phyloP scores from a whole-genome alignment of 2,113 vertebrate genomes.

The Vulpes vulpes region DNA sequence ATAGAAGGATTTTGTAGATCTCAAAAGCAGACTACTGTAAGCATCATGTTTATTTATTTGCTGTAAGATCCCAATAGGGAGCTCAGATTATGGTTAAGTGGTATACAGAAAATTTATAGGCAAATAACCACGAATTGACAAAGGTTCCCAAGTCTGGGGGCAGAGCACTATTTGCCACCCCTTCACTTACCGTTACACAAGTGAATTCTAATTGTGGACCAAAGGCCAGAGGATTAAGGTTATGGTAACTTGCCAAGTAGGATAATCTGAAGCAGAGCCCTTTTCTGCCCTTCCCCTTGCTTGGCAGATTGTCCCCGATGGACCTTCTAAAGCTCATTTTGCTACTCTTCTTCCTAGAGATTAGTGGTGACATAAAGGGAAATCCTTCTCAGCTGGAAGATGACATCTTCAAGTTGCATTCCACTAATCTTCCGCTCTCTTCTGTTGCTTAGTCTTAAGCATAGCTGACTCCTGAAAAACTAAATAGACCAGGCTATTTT shows the following conservation, averaged over 20 bases:
- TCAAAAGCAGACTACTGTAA: background rate
- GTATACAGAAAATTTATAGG: background rate
- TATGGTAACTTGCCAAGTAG: background rate
- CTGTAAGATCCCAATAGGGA: background rate
- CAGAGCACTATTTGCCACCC: background rate
- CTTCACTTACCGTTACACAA: background rate
- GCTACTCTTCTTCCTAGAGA: background rate
- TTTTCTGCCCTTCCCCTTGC: background rate
- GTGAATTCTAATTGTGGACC: background rate
- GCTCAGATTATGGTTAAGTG: slow-evolving; percentile 26
- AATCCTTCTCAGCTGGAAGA: slow-evolving; percentile 27
- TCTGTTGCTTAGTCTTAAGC: background rate
- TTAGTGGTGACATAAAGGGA: slow-evolving; percentile 34
- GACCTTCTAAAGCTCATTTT: slow-evolving; percentile 53
- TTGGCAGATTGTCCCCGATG: background rate
- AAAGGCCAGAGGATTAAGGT: background rate
- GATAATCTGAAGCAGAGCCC: background rate
- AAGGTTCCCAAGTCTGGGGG: background rate
- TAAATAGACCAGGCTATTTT: slow-evolving; percentile 3
- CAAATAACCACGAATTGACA: slow-evolving; percentile 10
- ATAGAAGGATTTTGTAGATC: slow-evolving; percentile 9
- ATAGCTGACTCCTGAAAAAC: slow-evolving; percentile 40
- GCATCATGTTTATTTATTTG: background rate
- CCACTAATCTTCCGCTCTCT: slow-evolving; percentile 37
- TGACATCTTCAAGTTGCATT: slow-evolving; percentile 30